phyloP scores from a whole-genome alignment of 1,140 invertebrate species.

The Melanaphis sacchari region DNA sequence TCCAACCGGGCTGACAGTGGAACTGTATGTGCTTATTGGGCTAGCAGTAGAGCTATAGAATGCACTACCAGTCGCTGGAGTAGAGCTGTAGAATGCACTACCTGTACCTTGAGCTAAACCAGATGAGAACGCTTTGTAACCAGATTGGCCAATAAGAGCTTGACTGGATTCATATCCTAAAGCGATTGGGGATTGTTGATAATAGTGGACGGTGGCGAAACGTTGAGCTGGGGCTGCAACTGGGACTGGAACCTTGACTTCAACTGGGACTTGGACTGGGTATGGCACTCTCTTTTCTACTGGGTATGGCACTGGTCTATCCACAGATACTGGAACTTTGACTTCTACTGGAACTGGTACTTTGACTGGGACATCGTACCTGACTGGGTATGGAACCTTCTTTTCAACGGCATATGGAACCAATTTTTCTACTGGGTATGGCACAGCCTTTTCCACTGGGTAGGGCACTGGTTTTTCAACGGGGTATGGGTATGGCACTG shows the following conservation, averaged over 20 bases:
- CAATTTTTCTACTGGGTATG: conserved; percentile 67
- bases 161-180: background rate
- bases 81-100: conserved; percentile 13
- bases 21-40: conserved; percentile 17
- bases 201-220: conserved; percentile 60
- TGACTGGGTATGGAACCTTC: conserved; percentile 70
- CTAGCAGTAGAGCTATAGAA: background rate
- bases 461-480: conserved; percentile 70
- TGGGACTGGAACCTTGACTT: conserved; percentile 62
- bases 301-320: conserved; percentile 75
- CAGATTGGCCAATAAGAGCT: background rate
- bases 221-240: conserved; percentile 66
- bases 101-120: conserved; percentile 1
- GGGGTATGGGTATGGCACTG: conserved; percentile 69
- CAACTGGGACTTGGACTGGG: conserved; percentile 73
- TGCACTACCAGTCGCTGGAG: background rate
- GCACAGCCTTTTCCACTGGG: conserved; percentile 62
- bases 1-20: background rate
- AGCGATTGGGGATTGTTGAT: conserved; percentile 15
- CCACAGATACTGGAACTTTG: conserved; percentile 71
- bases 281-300: conserved; percentile 75
- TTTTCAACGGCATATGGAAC: conserved; percentile 73
- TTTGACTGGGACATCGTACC: conserved; percentile 77
- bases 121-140: background rate
- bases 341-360: conserved; percentile 71